Base-by-base conservation (phyloP, 2,113 vertebrate species). In the Poecilia latipinna region DNA sequence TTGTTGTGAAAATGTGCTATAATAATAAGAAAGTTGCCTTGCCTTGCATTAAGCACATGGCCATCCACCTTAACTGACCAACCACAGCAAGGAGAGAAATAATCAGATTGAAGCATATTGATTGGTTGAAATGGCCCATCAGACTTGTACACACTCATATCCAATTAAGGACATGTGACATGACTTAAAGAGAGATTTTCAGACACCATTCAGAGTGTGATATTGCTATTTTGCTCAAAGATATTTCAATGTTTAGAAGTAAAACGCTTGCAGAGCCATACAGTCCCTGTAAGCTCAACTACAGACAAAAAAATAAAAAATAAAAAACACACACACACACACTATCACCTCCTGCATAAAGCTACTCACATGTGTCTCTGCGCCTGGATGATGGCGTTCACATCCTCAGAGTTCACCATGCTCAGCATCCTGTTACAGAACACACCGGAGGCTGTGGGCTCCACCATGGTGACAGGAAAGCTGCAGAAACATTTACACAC, bases 381-480 rank as follows among this genome's bases (percentile, higher is more conserved):
- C 48, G 98, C 97, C 89, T 96, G 95, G 83, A 99, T 98, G 91
- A 99, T 99, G 73, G 97, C 97, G 1, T 98, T 98, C 8, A 99
- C 96, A 0, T 99, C 97, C 65, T 99, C 98, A 0, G 94, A 91
- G 74, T 99, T 99, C 75, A 99, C 98, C 98, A 99, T 99, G 90
- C 96, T 98, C 81, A 99, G 94, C 94, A 99, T 96, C 82, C 96
- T 94, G 83, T 93, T 94, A 72, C 97, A 99, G 94, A 99, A 98
- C 61, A 97, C 95, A 8, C 93, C 94, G 0, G 97, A 98, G 28
- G 97, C 97, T 0, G 95, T 95, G 70, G 96, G 93, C 83, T 99
- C 98, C 96, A 95, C 97, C 72, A 88, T 93, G 68, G 64, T 80
- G 71, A 72, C 1, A 33, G 67, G 29, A 57, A 61, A 69, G 3